Percentiles rank a stretch among this genome's conserved stretches.
These are phyloP conservation scores for Lethrus apterus DNA, from an alignment of 1,140 invertebrate species.

Conservation along the genomic window DNA sequence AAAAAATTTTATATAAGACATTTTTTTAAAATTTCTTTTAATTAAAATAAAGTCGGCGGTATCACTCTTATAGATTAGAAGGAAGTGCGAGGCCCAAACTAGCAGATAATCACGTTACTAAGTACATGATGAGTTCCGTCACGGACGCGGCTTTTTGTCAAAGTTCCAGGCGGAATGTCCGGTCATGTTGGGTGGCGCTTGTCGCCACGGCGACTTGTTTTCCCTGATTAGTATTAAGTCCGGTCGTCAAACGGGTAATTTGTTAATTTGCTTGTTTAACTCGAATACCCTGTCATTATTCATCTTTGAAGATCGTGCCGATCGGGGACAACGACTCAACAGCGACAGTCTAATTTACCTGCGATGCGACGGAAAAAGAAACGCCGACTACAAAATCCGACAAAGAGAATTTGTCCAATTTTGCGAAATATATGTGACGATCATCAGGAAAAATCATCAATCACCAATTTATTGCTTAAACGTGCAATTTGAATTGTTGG, in stretches of 20 bases:
- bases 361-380: too few species aligned
- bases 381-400: too few species aligned
- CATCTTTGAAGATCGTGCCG: constrained; percentile 4
- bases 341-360: constrained; percentile 2
- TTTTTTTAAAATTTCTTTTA: too few species aligned
- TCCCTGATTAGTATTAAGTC: constrained; percentile 3
- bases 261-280: constrained; percentile 12
- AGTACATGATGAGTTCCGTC: constrained; percentile 1
- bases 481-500: too few species aligned
- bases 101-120: constrained; percentile 5
- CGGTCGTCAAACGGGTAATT: constrained; percentile 9
- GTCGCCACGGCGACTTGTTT: constrained; percentile 6
- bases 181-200: constrained; percentile 10
- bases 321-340: constrained; percentile 5
- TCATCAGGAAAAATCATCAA: too few species aligned
- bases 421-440: too few species aligned
- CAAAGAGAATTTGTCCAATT: too few species aligned
- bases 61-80: too few species aligned
- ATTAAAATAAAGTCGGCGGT: too few species aligned
- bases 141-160: constrained; percentile 5
- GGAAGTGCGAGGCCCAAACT: constrained; percentile 1
- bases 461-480: too few species aligned
- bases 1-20: too few species aligned
- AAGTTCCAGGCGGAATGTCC: constrained; percentile 2
- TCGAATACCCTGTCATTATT: constrained; percentile 9